Base-by-base conservation (phyloP, 2,888 invertebrate genomes). In the Microctonus brassicae region DNA sequence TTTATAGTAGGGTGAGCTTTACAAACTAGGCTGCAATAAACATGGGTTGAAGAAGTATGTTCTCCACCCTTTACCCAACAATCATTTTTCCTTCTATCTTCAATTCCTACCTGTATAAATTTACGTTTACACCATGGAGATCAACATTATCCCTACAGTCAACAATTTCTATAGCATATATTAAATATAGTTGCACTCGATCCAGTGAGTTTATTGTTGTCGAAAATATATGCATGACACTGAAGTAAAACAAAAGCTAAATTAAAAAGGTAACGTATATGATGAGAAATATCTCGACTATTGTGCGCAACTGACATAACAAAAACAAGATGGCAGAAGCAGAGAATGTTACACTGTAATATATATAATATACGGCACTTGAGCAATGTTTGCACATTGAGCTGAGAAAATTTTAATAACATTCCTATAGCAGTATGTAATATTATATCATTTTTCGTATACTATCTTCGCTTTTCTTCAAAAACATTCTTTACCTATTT, bases 1-100 rank as follows among this genome's bases (percentile, higher is more conserved):
- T 78, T 78, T 76, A 74, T 76, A 17, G 47, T 6, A 47, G 47
- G 78, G 75, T 77, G 74, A 73, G 69, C 74, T 75, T 72, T 70
- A 66, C 74, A 69, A 76, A 79, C 73, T 76, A 68, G 66, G 75
- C 72, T 68, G 72, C 68, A 70, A 47, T 47, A 5, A 47, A 47
- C 47, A 47, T 47, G 6, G 20, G 20, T 20, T 17, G 17, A n/a
- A n/a, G 47, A n/a, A n/a, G n/a, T n/a, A n/a, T 47, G 20, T 7
- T 9, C 17, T 47, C 6, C 47, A 20, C 47, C 9, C 20, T 47
- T 47, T n/a, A 3, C 7, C 47, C 17, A 17, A 47, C 4, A 17
- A 7, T 47, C 17, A 47, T 17, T 7, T 47, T 47, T 47, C 6
- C 4, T 20, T 29, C 3, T 29, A 5, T 29, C 7, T 7, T 29